These are phyloP conservation scores for Takifugu rubripes DNA, from an alignment of 2,797 vertebrate species.

Conservation along the genomic window DNA sequence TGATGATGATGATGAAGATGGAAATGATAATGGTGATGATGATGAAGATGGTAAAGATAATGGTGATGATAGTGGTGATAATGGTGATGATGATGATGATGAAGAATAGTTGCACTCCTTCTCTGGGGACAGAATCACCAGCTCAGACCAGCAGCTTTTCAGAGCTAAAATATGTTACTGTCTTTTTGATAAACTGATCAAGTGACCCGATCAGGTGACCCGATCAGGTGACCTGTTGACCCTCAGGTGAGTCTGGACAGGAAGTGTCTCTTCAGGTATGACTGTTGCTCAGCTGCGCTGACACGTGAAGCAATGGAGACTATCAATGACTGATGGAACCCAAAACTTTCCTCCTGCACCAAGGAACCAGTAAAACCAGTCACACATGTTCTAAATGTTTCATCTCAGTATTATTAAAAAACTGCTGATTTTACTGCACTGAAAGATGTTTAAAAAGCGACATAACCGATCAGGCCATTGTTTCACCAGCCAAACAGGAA, in stretches of 20 bases:
- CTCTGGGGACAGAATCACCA: slow-evolving; percentile 27
- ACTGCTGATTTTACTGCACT: too few species aligned
- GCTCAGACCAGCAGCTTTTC: slow-evolving; percentile 41
- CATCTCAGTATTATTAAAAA: too few species aligned
- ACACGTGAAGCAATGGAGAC: not conserved
- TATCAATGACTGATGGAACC: too few species aligned
- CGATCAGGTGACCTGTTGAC: slow-evolving; percentile 28
- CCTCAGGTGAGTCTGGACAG: slow-evolving; percentile 52
- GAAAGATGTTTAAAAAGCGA: too few species aligned
- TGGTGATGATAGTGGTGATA: slow-evolving; percentile 6
- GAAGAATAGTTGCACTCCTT: slow-evolving; percentile 12
- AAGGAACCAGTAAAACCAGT: too few species aligned
- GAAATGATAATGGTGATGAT: too few species aligned
- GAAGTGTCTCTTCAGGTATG: slow-evolving; percentile 9
- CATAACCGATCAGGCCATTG: too few species aligned
- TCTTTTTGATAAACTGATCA: slow-evolving; percentile 15
- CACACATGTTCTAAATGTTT: too few species aligned
- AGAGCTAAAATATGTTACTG: not conserved
- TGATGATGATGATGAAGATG: too few species aligned
- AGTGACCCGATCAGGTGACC: slow-evolving; percentile 52
- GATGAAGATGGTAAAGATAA: too few species aligned
- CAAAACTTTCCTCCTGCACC: too few species aligned
- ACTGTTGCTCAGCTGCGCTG: slow-evolving; percentile 17
- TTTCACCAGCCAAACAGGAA: too few species aligned
- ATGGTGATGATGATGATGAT: slow-evolving; percentile 7